Evolutionary conservation across 2,113 vertebrate genomes (phyloP), one percentile per base, ranked within the genome.

Genomic region (Mesocricetus auratus): DNA sequence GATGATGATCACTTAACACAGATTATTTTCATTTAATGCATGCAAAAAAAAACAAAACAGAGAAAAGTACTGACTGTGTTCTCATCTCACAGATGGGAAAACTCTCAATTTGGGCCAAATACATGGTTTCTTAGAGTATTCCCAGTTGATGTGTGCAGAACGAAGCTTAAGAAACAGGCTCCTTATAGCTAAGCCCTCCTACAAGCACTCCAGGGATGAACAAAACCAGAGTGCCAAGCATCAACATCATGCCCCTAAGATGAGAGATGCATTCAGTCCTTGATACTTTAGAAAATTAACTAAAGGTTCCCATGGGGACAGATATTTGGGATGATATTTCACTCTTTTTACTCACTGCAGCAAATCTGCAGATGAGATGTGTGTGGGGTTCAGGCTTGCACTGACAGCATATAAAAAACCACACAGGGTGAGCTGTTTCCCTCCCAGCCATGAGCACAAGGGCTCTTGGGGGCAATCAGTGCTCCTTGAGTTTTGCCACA

Each of bases 201-300:
- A 13, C 22, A 33, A 73, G 17, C 29, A 74, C 9, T n/a, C 42
- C 85, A 71, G 47, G 13, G 62, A 64, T 89, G 31, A 78, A 33
- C 13, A 71, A 39, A 82, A 45, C 8, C 26, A 60, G n/a, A 47
- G 1, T 17, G 15, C 31, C 24, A 8, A 85, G 7, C 56, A 13
- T 90, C 36, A 13, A 1, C 7, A 12, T 58, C 45, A 33, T 21
- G 21, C 24, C n/a, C 4, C n/a, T 31, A 33, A 60, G 42, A 13
- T 13, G 21, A 87, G 22, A 79, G 71, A 89, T 21, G 42, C 42
- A 64, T 47, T 15, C 1, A 64, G 45, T 83, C 77, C 62, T 50
- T 79, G 75, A 66, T 47, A 86, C 77, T 85, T 87, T 64, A 92
- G 53, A 9, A 82, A 83, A 78, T 92, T 82, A 89, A 92, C 77